Conservation (phyloP, 2,888 invertebrate genomes). For the Drosophila rubida region DNA sequence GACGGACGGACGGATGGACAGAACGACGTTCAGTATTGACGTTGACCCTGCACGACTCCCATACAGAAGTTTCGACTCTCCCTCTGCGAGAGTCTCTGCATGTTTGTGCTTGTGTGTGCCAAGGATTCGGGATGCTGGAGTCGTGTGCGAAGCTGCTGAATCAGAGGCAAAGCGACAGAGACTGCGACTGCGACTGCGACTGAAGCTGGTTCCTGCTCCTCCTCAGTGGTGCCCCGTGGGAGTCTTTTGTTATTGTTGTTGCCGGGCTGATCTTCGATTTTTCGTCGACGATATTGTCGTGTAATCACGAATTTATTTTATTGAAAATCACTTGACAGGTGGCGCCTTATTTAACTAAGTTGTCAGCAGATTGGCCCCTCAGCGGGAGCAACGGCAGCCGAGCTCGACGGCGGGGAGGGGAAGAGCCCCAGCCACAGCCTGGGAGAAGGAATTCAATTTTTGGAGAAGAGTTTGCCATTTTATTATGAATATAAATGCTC, state of each 20-base stretch:
- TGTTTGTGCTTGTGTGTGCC: constrained; percentile 42
- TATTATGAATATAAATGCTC: constrained; percentile 43
- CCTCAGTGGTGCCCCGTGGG: constrained; percentile 67
- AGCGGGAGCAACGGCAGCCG: neutral
- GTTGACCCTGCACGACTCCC: constrained; percentile 83
- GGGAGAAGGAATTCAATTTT: constrained; percentile 11
- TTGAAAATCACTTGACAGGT: constrained; percentile 84
- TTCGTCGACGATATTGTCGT: constrained; percentile 80
- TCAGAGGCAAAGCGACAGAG: constrained; percentile 29
- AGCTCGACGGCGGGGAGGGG: neutral
- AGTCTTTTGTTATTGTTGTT: constrained; percentile 74
- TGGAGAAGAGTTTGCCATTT: constrained; percentile 17
- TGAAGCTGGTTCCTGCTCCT: constrained; percentile 13
- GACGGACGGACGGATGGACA: constrained; percentile 43
- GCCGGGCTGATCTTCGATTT: constrained; percentile 72
- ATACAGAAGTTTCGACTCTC: constrained; percentile 80
- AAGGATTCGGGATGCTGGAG: constrained; percentile 68
- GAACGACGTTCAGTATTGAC: constrained; percentile 64
- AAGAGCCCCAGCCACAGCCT: neutral
- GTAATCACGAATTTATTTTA: constrained; percentile 85
- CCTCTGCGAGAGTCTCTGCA: constrained; percentile 13
- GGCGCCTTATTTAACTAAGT: constrained; percentile 83
- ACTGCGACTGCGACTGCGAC: constrained; percentile 10
- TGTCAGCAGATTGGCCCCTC: constrained; percentile 61
- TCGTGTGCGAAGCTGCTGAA: constrained; percentile 66